Conservation (phyloP, 2,888 invertebrate species). For the Odontocolon sp. region DNA sequence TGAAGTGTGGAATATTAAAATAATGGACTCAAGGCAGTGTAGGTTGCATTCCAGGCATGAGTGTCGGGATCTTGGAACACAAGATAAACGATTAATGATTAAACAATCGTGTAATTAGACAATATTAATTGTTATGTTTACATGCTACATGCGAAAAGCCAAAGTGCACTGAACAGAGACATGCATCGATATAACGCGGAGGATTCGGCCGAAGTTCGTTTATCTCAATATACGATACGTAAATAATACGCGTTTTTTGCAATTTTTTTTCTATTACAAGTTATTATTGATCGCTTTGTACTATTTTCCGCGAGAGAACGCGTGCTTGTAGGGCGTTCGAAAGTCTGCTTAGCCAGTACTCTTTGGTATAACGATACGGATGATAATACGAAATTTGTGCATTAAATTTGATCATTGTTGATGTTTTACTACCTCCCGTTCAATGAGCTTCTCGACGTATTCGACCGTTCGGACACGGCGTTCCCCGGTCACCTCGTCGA, state of each 20-base stretch:
- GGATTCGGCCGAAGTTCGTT: slow-evolving; percentile 41
- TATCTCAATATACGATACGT: not conserved
- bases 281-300: not conserved
- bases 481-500: slow-evolving; percentile 93
- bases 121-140: slow-evolving; percentile 28
- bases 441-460: slow-evolving; percentile 97
- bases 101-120: not conserved
- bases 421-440: slow-evolving; percentile 90
- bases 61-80: slow-evolving; percentile 78
- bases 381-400: slow-evolving; percentile 44
- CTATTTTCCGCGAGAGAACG: not conserved
- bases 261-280: not conserved
- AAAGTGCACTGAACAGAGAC: slow-evolving; percentile 56
- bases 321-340: slow-evolving; percentile 11
- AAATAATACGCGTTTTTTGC: not conserved
- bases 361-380: slow-evolving; percentile 46
- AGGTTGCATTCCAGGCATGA: slow-evolving; percentile 77
- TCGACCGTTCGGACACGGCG: slow-evolving; percentile 94
- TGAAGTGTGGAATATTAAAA: slow-evolving; percentile 67
- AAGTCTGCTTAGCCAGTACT: slow-evolving; percentile 42
- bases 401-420: slow-evolving; percentile 43
- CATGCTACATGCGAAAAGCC: slow-evolving; percentile 57
- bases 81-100: slow-evolving; percentile 60
- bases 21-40: slow-evolving; percentile 78
- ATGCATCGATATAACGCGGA: slow-evolving; percentile 57